These are phyloP conservation scores for Hofmannophila pseudospretella DNA, from an alignment of 2,888 invertebrate species.

Conservation along the genomic window DNA sequence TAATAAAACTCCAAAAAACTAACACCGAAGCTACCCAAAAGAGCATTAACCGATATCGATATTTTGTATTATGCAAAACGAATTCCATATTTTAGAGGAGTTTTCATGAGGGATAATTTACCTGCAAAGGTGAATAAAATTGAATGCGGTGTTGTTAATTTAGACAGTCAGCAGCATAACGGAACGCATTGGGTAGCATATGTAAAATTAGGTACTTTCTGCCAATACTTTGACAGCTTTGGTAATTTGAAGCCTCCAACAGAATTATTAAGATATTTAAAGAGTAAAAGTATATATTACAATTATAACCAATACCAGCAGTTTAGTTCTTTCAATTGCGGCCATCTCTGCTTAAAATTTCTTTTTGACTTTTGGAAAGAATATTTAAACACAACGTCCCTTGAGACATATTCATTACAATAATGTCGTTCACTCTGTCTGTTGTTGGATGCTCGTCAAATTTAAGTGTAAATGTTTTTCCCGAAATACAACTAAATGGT, in stretches of 20 bases:
- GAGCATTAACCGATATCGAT: slow-evolving; percentile 10
- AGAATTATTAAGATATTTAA: slow-evolving; percentile 16
- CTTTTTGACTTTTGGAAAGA: slow-evolving; percentile 7
- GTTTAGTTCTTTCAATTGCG: slow-evolving; percentile 7
- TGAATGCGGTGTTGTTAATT: slow-evolving; percentile 20
- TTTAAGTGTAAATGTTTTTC: too few species aligned
- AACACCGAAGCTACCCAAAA: slow-evolving; percentile 8
- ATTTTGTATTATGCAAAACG: slow-evolving; percentile 4
- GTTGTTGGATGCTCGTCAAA: too few species aligned
- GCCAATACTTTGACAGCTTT: slow-evolving; percentile 41
- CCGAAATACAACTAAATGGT: background rate
- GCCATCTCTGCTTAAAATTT: slow-evolving; percentile 12
- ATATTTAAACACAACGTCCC: too few species aligned
- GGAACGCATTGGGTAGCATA: slow-evolving; percentile 44
- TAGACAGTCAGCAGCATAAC: slow-evolving; percentile 18
- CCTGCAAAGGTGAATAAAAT: slow-evolving; percentile 22
- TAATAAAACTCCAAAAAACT: slow-evolving; percentile 18
- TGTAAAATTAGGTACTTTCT: slow-evolving; percentile 24
- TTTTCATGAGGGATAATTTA: slow-evolving; percentile 14
- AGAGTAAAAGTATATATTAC: slow-evolving; percentile 27
- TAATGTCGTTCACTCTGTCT: too few species aligned
- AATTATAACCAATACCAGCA: slow-evolving; percentile 22
- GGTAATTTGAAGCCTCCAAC: slow-evolving; percentile 33
- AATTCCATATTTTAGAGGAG: slow-evolving; percentile 16
- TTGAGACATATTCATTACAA: too few species aligned